A percentile compares a stretch with the other conserved stretches of the same genome.
Evolutionary conservation across 1,140 invertebrate species (phyloP).

Genomic region (Heliothis subflexa): DNA sequence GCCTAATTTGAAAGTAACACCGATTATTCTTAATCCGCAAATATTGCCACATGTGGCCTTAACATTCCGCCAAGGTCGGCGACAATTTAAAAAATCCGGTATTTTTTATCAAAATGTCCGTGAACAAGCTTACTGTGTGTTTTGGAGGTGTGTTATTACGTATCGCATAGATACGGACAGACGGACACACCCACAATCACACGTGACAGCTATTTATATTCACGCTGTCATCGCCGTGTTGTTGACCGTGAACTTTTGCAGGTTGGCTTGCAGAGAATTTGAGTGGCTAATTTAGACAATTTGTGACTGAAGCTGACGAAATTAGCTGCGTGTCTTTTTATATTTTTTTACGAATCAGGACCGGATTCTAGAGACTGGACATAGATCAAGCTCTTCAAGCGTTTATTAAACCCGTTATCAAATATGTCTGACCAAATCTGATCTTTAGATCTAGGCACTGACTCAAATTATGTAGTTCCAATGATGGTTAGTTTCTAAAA

Average conservation of each 20-base stretch:
- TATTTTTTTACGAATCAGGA: no score
- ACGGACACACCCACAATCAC: slow-evolving; percentile 6
- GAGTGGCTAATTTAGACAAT: no score
- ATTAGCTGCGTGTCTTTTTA: no score
- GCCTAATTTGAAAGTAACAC: not conserved
- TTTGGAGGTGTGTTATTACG: slow-evolving; percentile 9
- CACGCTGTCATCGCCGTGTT: not conserved
- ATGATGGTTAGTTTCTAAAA: no score
- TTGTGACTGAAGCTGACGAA: no score
- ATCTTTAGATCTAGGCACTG: no score
- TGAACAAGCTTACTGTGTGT: no score
- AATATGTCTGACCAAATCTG: no score
- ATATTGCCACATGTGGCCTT: slow-evolving; percentile 16
- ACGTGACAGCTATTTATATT: slow-evolving; percentile 14
- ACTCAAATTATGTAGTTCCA: no score
- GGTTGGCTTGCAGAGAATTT: not conserved
- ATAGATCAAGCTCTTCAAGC: no score
- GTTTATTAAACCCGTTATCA: no score
- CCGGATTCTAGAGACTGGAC: no score
- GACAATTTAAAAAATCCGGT: not conserved
- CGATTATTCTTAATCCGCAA: slow-evolving; percentile 13
- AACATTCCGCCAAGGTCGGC: not conserved
- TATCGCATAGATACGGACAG: slow-evolving; percentile 2
- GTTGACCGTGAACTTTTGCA: slow-evolving; percentile 14
- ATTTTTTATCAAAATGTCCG: not conserved